phyloP scores from a whole-genome alignment of 2,888 invertebrate species.

The Reticulitermes lucifugus region DNA sequence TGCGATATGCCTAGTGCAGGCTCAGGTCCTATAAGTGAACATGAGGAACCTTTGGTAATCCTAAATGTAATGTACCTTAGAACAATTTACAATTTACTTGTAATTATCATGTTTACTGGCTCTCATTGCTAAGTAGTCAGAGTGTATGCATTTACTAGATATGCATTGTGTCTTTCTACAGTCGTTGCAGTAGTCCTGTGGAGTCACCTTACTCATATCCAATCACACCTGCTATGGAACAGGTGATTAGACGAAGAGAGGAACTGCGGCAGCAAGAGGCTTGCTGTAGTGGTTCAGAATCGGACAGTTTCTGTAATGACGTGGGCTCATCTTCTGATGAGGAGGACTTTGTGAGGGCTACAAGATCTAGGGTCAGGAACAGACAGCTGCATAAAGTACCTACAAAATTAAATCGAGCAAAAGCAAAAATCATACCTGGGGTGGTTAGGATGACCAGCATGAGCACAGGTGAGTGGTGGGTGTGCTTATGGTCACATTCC shows the following conservation, averaged over 20 bases:
- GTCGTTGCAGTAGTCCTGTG: conserved; percentile 40
- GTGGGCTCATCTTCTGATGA: not conserved
- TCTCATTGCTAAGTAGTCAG: no score
- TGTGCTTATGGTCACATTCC: not conserved
- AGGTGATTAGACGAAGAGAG: conserved; percentile 41
- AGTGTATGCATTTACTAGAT: no score
- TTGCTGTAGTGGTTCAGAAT: not conserved
- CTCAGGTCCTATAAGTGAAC: no score
- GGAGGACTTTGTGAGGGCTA: not conserved
- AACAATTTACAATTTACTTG: no score
- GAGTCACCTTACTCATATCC: conserved; percentile 22
- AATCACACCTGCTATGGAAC: conserved; percentile 46
- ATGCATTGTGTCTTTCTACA: not conserved
- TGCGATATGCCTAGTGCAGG: no score
- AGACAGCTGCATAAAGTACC: not conserved
- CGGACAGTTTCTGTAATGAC: not conserved
- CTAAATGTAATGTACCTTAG: no score
- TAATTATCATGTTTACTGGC: no score
- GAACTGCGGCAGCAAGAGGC: conserved; percentile 27
- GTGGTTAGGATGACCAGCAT: not conserved
- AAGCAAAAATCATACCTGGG: not conserved
- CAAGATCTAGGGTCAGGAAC: not conserved
- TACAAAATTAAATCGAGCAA: not conserved
- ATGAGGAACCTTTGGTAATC: no score
- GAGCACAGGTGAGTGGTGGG: not conserved